A percentile compares a stretch with the other conserved stretches of the same genome.
Evolutionary conservation across 2,888 invertebrate genomes (phyloP).

Genomic region (Clunio marinus): DNA sequence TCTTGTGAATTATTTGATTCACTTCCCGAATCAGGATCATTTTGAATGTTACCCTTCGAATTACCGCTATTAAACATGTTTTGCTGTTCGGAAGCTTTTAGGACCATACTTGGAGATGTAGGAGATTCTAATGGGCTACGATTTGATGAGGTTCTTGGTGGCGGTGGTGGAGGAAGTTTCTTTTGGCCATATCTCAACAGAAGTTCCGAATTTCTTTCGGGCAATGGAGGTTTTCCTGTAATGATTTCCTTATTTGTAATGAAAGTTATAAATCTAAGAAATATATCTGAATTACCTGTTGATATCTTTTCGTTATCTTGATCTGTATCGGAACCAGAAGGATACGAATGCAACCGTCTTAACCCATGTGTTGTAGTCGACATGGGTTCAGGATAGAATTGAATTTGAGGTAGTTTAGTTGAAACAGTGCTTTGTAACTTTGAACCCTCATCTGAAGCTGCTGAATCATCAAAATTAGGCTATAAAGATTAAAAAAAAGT

Average conservation of each 20-base stretch:
- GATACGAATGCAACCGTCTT: conserved; percentile 76
- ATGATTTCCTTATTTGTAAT: conserved; percentile 64
- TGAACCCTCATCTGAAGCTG: conserved; percentile 21
- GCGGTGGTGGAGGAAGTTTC: conserved; percentile 84
- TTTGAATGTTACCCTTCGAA: conserved; percentile 49
- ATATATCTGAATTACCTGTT: too few species aligned
- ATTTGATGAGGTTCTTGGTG: conserved; percentile 78
- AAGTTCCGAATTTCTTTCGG: conserved; percentile 74
- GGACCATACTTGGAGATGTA: conserved; percentile 66
- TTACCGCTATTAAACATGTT: not conserved
- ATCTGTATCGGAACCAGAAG: conserved; percentile 79
- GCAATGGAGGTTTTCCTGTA: conserved; percentile 74
- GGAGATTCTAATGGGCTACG: conserved; percentile 84
- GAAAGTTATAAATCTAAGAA: too few species aligned
- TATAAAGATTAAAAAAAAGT: conserved; percentile 21
- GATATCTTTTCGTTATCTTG: too few species aligned
- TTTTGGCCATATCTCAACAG: conserved; percentile 67
- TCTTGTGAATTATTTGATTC: conserved; percentile 73
- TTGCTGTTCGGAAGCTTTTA: conserved; percentile 46
- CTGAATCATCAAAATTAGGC: too few species aligned
- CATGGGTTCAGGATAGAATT: conserved; percentile 44
- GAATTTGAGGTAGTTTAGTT: conserved; percentile 51
- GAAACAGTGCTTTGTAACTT: conserved; percentile 50
- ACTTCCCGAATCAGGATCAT: conserved; percentile 53
- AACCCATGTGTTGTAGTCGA: conserved; percentile 53